Evolutionary conservation across 2,113 vertebrate genomes (phyloP).

Genomic region (cat (Felis catus)): DNA sequence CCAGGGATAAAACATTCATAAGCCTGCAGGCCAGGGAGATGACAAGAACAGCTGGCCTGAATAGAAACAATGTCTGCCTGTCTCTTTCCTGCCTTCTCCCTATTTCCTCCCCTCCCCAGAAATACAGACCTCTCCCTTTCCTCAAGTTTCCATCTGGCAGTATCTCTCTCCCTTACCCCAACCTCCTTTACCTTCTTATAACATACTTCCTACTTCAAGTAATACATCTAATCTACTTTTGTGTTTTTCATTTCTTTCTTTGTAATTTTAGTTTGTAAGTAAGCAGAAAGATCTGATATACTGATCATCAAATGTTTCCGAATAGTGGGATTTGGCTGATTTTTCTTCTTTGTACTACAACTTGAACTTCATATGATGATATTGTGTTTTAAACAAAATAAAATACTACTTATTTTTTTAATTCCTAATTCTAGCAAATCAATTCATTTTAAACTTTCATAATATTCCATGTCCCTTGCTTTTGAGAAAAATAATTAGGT

Average conservation of each 20-base stretch:
- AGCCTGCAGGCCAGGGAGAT: background rate
- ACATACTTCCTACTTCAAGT: background rate
- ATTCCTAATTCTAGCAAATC: background rate
- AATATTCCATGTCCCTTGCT: background rate
- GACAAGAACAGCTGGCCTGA: constrained; percentile 10
- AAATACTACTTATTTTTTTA: background rate
- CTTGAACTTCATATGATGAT: background rate
- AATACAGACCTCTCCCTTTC: background rate
- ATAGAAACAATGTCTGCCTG: constrained; percentile 38
- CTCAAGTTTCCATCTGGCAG: constrained; percentile 1
- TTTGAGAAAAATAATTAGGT: background rate
- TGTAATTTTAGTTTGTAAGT: background rate
- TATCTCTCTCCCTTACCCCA: background rate
- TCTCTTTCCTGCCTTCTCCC: background rate
- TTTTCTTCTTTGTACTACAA: background rate
- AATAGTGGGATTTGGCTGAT: background rate
- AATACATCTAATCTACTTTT: background rate
- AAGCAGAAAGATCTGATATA: background rate
- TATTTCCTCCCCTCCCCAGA: background rate
- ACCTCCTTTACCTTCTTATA: background rate
- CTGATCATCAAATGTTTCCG: background rate
- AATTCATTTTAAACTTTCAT: constrained; percentile 26
- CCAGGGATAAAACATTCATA: background rate
- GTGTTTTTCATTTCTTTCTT: background rate
- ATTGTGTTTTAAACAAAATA: background rate